phyloP scores from a whole-genome alignment of 1,140 invertebrate species.

The Pygmarrhopalites habei region DNA sequence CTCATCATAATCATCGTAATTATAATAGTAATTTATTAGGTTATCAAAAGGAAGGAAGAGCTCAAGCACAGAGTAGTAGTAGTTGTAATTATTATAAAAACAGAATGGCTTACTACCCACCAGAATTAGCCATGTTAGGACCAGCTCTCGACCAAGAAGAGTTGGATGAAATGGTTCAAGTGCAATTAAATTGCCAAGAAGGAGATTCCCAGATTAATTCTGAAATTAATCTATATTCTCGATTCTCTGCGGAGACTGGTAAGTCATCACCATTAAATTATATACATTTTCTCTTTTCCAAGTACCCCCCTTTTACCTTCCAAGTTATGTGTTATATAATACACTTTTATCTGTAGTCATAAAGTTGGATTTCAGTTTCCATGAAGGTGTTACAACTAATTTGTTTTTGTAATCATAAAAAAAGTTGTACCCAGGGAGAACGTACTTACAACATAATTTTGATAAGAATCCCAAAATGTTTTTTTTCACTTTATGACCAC shows the following conservation, averaged over 20 bases:
- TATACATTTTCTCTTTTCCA: background rate
- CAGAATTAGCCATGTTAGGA: background rate
- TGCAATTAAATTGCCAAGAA: background rate
- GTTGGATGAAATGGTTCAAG: conserved; percentile 2
- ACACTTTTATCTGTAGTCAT: background rate
- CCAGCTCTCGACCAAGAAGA: background rate
- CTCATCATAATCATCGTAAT: no score
- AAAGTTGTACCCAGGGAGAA: background rate
- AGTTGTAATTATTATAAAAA: background rate
- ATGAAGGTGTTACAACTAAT: background rate
- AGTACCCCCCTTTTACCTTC: background rate
- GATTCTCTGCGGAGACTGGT: background rate
- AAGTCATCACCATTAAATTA: no score
- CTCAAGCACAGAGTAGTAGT: no score
- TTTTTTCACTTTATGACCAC: no score
- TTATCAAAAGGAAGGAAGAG: background rate
- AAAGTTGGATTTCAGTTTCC: background rate
- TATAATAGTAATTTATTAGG: background rate
- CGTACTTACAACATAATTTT: no score
- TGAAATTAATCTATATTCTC: conserved; percentile 8
- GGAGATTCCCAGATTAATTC: conserved; percentile 8
- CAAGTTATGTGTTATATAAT: background rate
- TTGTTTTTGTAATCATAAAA: background rate
- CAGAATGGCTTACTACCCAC: conserved; percentile 6
- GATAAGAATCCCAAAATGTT: no score